Evolutionary conservation across 2,113 vertebrate genomes (phyloP), one percentile per base, ranked within the genome.

Genomic region (Hippocampus mohnikei): DNA sequence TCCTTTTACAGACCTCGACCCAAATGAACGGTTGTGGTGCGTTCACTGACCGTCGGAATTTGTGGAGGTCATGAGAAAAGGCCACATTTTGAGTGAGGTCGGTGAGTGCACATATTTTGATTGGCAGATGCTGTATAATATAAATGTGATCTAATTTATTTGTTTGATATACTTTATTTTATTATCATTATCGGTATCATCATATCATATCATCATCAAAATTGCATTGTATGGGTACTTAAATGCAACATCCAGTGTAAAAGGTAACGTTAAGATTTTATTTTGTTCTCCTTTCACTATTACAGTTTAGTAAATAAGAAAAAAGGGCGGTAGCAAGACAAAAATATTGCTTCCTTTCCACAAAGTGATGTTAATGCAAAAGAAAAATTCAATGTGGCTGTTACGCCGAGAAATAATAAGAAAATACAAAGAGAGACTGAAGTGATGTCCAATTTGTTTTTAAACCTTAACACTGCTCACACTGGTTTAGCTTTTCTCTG

Each of bases 41-140:
- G 25, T 87, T 88, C 27, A 81, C 0, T 40, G 3, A 2, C 55
- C 58, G 59, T 84, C 78, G 71, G 78, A 74, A 0, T 71, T 56
- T 55, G 0, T 21, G 5, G 2, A 1, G 29, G 21, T 41, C 60
- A 4, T n/a, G 33, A 40, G 9, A 62, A 27, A 29, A 41, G 40
- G 37, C 37, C 40, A 40, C 33, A n/a, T 40, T 62, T 41, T 21
- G 23, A 41, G 21, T 5, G 37, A 41, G 37, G 37, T 16, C 33
- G 21, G 40, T 44, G 40, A 64, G 58, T 60, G 58, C 7, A n/a
- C 40, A 42, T 27, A n/a, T 23, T 42, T 44, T 42, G 21, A 64
- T 7, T 23, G 21, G 23, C 8, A 62, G 10, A 20, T 1, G 20
- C 8, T 46, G 21, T 23, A 63, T 41, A 12, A 33, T 33, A 29